phyloP scores from a whole-genome alignment of 1,140 invertebrate genomes.

The Leptestheria dahalacensis region DNA sequence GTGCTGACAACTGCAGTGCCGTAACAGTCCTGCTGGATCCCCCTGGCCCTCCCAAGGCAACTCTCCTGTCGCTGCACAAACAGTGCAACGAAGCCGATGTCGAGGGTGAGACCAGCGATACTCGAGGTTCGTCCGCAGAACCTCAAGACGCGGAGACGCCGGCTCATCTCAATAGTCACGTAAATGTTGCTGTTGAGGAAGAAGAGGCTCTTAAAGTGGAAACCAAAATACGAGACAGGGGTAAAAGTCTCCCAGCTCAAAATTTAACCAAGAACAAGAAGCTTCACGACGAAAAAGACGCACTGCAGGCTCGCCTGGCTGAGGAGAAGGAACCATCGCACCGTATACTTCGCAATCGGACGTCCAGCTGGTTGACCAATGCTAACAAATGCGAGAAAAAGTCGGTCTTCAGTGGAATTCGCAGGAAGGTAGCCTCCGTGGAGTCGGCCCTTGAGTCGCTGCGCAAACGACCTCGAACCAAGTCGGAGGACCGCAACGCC shows the following conservation, averaged over 20 bases:
- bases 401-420: not conserved
- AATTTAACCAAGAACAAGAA: no score
- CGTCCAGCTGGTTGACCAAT: not conserved
- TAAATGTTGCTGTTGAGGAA: no score
- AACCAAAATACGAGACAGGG: not conserved
- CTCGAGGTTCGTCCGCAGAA: not conserved
- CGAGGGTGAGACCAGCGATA: not conserved
- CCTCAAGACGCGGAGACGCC: not conserved
- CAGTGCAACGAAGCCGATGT: constrained; percentile 3
- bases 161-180: no score
- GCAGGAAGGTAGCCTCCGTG: not conserved
- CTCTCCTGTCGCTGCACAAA: constrained; percentile 7
- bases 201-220: not conserved
- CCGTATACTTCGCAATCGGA: not conserved
- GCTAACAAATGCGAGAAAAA: constrained; percentile 9
- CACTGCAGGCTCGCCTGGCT: not conserved
- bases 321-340: not conserved
- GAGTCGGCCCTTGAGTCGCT: not conserved
- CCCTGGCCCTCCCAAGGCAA: constrained; percentile 49
- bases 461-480: constrained; percentile 7
- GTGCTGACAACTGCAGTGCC: constrained; percentile 89
- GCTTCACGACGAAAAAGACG: not conserved
- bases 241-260: not conserved
- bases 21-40: constrained; percentile 86
- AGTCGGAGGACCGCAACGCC: constrained; percentile 11